Evolutionary conservation across 2,113 vertebrate genomes (phyloP).

Genomic region (Thinocorus orbignyianus): DNA sequence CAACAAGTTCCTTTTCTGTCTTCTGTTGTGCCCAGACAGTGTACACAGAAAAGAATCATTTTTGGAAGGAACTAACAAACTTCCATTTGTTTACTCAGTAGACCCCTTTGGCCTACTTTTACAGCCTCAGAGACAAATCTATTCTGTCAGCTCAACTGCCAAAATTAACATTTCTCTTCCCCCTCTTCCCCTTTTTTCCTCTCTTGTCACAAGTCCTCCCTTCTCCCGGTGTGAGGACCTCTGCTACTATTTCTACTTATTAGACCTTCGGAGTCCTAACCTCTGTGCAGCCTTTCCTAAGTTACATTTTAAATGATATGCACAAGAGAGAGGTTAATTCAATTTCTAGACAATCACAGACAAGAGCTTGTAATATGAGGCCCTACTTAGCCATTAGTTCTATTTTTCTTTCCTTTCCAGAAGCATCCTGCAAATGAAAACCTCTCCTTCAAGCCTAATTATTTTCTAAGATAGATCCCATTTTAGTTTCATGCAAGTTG

Average conservation of each 20-base stretch:
- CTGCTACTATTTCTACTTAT: slow-evolving; percentile 36
- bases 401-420: slow-evolving; percentile 50
- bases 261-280: slow-evolving; percentile 17
- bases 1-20: not conserved
- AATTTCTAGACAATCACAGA: slow-evolving; percentile 45
- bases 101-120: slow-evolving; percentile 51
- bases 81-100: slow-evolving; percentile 57
- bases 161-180: slow-evolving; percentile 52
- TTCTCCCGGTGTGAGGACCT: not conserved
- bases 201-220: not conserved
- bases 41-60: not conserved
- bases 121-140: slow-evolving; percentile 50
- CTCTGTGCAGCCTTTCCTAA: slow-evolving; percentile 17
- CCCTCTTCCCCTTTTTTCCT: not conserved
- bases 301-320: not conserved
- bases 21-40: not conserved
- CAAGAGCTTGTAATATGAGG: slow-evolving; percentile 13
- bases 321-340: slow-evolving; percentile 26
- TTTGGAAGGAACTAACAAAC: slow-evolving; percentile 46
- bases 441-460: slow-evolving; percentile 10
- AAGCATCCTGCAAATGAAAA: slow-evolving; percentile 44
- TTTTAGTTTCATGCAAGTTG: not conserved
- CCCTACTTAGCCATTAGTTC: not conserved
- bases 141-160: slow-evolving; percentile 33
- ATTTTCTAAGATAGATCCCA: slow-evolving; percentile 3